Evolutionary conservation across 2,888 invertebrate genomes (phyloP).

Genomic region (Morinoia aosen): DNA sequence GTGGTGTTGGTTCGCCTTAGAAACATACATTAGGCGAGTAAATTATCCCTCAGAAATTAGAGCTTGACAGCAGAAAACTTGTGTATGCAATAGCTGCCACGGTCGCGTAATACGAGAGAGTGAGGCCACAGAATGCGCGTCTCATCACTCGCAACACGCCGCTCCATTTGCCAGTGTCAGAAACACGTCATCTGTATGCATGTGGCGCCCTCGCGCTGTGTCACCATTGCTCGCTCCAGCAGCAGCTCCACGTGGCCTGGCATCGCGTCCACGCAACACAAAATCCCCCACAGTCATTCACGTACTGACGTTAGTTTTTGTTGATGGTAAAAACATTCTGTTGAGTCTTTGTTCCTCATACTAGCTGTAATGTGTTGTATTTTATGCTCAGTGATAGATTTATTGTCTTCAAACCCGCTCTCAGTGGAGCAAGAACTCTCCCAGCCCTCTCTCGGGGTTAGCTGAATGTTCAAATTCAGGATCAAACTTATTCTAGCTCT

Average conservation of each 20-base stretch:
- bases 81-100: constrained; percentile 26
- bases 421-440: too few relatives aligned
- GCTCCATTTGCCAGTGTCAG: constrained; percentile 30
- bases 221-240: not conserved
- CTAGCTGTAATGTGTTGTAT: not conserved
- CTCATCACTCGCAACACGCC: constrained; percentile 3
- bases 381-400: not conserved
- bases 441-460: too few relatives aligned
- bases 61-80: constrained; percentile 19
- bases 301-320: not conserved
- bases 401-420: too few relatives aligned
- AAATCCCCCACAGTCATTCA: not conserved
- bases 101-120: constrained; percentile 16
- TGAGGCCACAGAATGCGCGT: not conserved
- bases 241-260: not conserved
- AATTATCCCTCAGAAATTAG: constrained; percentile 14
- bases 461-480: too few relatives aligned
- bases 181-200: constrained; percentile 16
- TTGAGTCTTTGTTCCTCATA: not conserved
- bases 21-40: not conserved
- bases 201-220: not conserved
- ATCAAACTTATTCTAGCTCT: too few relatives aligned
- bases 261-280: not conserved
- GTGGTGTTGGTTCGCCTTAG: not conserved
- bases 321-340: not conserved